phyloP scores from a whole-genome alignment of 2,113 vertebrate species.

The Pangasianodon hypophthalmus region DNA sequence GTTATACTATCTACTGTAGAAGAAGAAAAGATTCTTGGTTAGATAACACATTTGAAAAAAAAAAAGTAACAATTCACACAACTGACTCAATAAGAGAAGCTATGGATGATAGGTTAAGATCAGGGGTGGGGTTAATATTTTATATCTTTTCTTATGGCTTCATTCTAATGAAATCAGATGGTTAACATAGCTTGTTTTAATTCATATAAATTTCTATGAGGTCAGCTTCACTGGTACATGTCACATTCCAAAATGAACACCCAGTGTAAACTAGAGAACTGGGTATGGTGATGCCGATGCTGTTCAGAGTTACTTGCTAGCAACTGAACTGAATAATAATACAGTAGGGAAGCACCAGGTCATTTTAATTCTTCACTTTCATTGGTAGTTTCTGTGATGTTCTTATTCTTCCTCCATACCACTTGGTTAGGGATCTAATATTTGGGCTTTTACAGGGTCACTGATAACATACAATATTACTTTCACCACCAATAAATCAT shows the following conservation, averaged over 20 bases:
- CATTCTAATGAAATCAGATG: neutral
- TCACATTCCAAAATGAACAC: too few species aligned
- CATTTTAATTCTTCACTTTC: neutral
- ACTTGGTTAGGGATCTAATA: too few species aligned
- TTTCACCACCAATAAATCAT: slow-evolving; percentile 26
- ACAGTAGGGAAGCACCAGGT: neutral
- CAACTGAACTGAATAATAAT: neutral
- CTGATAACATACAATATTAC: slow-evolving; percentile 26
- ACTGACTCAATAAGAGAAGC: neutral
- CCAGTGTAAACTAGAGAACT: too few species aligned
- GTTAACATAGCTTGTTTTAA: too few species aligned
- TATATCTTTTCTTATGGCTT: neutral
- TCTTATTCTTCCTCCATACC: neutral
- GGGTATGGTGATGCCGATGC: too few species aligned
- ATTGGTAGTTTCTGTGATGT: neutral
- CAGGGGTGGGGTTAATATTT: neutral
- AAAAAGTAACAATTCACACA: neutral
- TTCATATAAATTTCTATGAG: too few species aligned
- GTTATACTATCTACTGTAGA: neutral
- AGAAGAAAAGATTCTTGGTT: neutral
- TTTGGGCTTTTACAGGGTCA: too few species aligned
- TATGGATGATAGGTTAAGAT: neutral
- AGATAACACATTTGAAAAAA: neutral
- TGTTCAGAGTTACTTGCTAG: neutral
- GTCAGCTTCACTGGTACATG: too few species aligned